These are phyloP conservation scores for Loxodonta africana DNA, from an alignment of 2,113 vertebrate genomes.

Conservation along the genomic window DNA sequence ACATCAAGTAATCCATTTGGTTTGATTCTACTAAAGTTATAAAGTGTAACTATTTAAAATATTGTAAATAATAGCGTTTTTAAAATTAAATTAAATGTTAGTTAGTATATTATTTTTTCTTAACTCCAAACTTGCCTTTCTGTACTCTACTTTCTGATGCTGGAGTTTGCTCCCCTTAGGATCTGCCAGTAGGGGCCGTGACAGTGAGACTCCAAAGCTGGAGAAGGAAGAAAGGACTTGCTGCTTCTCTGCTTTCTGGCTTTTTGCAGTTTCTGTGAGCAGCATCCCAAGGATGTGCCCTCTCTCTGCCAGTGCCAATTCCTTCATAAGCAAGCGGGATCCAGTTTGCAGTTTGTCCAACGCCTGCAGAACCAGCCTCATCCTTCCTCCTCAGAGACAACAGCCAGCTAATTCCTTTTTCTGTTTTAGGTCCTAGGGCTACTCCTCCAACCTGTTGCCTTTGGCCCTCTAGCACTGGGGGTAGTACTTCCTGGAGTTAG, in stretches of 20 bases:
- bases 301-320: background rate
- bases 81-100: background rate
- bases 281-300: too few species aligned
- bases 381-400: background rate
- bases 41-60: background rate
- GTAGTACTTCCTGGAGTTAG: background rate
- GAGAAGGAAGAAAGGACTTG: background rate
- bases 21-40: background rate
- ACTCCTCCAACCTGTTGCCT: background rate
- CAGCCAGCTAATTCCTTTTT: fast-evolving
- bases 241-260: background rate
- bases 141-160: background rate
- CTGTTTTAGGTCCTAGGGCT: background rate
- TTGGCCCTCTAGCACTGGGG: background rate
- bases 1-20: background rate
- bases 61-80: background rate
- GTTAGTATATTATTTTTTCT: background rate
- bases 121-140: background rate
- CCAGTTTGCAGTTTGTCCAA: background rate
- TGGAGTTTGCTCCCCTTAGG: background rate
- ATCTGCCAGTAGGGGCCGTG: fast-evolving
- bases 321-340: background rate
- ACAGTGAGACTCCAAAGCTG: background rate
- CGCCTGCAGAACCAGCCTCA: background rate
- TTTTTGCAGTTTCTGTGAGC: background rate